These are phyloP conservation scores for Cardiocondyla obscurior DNA, from an alignment of 1,140 invertebrate genomes.

Conservation along the genomic window DNA sequence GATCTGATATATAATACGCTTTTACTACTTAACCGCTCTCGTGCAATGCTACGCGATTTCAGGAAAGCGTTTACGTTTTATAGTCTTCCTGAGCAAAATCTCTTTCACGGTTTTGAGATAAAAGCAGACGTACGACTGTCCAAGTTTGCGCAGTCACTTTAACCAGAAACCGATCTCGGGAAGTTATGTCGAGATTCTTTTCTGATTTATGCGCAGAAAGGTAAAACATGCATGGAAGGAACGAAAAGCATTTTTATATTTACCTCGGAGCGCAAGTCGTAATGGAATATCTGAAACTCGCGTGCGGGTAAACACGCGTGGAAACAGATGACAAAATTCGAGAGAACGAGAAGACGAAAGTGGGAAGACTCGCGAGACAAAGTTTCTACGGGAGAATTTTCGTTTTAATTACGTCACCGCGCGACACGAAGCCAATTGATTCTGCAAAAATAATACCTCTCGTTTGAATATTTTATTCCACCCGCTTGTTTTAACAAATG, in stretches of 20 bases:
- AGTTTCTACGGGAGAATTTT: constrained; percentile 57
- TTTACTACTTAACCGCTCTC: background rate
- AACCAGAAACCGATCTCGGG: background rate
- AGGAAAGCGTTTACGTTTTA: background rate
- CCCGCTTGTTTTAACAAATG: background rate
- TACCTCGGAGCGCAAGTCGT: constrained; percentile 58
- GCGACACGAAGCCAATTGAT: background rate
- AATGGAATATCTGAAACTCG: constrained; percentile 75
- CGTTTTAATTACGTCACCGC: constrained; percentile 68
- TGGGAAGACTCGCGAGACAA: background rate
- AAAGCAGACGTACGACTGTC: background rate
- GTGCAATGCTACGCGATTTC: background rate
- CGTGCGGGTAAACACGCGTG: constrained; percentile 64
- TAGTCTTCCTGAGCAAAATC: background rate
- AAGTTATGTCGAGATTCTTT: constrained; percentile 48
- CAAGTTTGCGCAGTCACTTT: background rate
- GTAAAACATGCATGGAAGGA: constrained; percentile 34
- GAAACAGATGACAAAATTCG: constrained; percentile 56
- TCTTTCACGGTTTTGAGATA: background rate
- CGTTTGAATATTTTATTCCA: background rate
- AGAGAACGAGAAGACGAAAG: constrained; percentile 24
- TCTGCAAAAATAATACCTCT: background rate
- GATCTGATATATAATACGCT: background rate
- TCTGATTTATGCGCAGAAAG: constrained; percentile 42
- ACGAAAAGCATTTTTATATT: constrained; percentile 68